phyloP scores from a whole-genome alignment of 2,797 vertebrate species.

The Sebastes trivittatus region DNA sequence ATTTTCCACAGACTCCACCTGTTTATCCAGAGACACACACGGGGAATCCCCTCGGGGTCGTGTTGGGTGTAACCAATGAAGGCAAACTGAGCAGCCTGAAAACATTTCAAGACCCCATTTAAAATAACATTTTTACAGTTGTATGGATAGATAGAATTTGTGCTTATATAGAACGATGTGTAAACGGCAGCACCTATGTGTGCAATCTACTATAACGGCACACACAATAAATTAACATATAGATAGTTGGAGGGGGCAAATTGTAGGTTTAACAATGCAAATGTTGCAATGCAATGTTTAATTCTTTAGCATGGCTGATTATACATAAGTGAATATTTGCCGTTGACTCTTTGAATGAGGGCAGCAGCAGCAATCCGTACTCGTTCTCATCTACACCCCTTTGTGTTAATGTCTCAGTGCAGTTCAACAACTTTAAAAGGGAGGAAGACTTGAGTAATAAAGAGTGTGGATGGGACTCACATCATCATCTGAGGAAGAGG shows the following conservation, averaged over 20 bases:
- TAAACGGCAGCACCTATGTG: background rate
- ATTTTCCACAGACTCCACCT: no score
- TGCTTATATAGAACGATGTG: background rate
- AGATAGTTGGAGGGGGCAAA: background rate
- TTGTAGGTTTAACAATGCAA: background rate
- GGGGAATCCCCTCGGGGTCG: background rate
- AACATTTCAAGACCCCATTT: background rate
- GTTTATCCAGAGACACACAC: background rate
- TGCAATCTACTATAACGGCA: background rate
- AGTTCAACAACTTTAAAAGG: background rate
- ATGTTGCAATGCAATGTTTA: background rate
- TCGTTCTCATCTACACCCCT: background rate
- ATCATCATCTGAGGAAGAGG: constrained; percentile 82
- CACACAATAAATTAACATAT: background rate
- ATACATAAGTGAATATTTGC: background rate
- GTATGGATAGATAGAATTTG: background rate
- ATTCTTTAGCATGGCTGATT: background rate
- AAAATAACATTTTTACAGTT: background rate
- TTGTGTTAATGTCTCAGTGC: background rate
- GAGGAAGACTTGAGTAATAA: background rate
- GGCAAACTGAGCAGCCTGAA: background rate
- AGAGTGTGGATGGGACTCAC: constrained; percentile 82
- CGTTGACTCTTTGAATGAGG: background rate
- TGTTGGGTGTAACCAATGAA: background rate
- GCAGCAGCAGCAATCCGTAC: background rate